These are phyloP conservation scores for Drosophila neutralis DNA, from an alignment of 2,888 invertebrate species.

Conservation along the genomic window DNA sequence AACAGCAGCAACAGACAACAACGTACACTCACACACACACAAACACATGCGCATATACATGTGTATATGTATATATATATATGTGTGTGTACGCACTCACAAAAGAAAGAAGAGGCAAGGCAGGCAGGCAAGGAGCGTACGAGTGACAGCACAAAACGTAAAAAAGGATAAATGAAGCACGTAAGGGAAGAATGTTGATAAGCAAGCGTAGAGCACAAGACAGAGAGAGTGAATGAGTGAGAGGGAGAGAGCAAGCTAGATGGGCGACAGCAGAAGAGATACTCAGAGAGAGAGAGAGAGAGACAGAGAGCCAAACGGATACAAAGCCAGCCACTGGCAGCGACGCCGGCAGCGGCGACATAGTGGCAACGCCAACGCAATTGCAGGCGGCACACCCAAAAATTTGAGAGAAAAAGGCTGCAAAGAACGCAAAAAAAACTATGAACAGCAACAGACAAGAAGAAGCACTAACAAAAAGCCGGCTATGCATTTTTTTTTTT, in stretches of 20 bases:
- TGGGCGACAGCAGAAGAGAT: constrained; percentile 5
- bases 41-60: constrained; percentile 7
- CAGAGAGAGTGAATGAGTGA: constrained; percentile 44
- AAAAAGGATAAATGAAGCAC: constrained; percentile 74
- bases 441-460: constrained; percentile 24
- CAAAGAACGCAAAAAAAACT: constrained; percentile 43
- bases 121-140: constrained; percentile 45
- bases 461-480: constrained; percentile 7
- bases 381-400: constrained; percentile 82
- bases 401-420: constrained; percentile 67
- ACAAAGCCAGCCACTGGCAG: constrained; percentile 76
- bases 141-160: constrained; percentile 71
- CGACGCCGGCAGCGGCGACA: constrained; percentile 73
- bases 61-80: not conserved
- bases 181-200: constrained; percentile 64
- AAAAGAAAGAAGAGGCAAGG: constrained; percentile 38
- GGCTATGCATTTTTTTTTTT: not conserved
- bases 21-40: constrained; percentile 14
- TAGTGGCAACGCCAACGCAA: constrained; percentile 81
- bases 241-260: constrained; percentile 21
- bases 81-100: constrained; percentile 29
- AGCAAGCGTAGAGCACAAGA: constrained; percentile 49
- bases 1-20: constrained; percentile 52
- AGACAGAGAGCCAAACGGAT: constrained; percentile 67
- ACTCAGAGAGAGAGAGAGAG: constrained; percentile 18